Evolutionary conservation across 2,888 invertebrate genomes (phyloP), one percentile per base, ranked within the genome.

Genomic region (Kuschelorhynchus macadamiae): DNA sequence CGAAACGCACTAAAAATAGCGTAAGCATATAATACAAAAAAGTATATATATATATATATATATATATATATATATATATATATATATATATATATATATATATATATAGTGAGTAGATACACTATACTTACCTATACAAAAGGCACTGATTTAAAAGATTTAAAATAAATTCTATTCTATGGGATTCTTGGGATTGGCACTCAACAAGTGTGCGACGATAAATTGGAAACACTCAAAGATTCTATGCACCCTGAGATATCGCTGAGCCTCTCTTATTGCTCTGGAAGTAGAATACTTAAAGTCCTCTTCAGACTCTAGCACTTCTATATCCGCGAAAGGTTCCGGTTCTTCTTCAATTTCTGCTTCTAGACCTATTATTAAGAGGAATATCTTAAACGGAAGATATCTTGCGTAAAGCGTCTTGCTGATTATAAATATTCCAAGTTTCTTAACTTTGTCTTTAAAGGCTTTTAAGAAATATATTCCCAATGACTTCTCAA

Each of bases 141-240:
- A 85, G 72, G 71, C 85, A 85, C 70, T 81, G 81, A 72, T 85
- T 84, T 50, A 86, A 72, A 14, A 86, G 76, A 65, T 83, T 80
- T 60, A 81, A 73, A 32, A 86, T 79, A 75, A 83, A 85, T 36
- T n/a, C n/a, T n/a, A n/a, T n/a, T 80, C 78, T 46, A 86, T 81
- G 1, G 86, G 86, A 72, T 85, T 81, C 14, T 82, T 81, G 65
- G 75, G 83, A 62, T 80, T 76, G 9, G 81, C 80, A 20, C 82
- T 81, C 30, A 85, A 72, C 32, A 86, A 72, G 71, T 85, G 85
- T 1, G 84, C 81, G 52, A 83, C 80, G 52, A 86, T 77, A 75
- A 84, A 86, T 71, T 84, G 82, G 72, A 84, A 85, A 36, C 86
- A 82, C 67, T 85, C 82, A 70, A 81, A 83, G 49, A 86, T 83